Evolutionary conservation across 2,797 vertebrate species (phyloP).

Genomic region (Sandelia bainsii): DNA sequence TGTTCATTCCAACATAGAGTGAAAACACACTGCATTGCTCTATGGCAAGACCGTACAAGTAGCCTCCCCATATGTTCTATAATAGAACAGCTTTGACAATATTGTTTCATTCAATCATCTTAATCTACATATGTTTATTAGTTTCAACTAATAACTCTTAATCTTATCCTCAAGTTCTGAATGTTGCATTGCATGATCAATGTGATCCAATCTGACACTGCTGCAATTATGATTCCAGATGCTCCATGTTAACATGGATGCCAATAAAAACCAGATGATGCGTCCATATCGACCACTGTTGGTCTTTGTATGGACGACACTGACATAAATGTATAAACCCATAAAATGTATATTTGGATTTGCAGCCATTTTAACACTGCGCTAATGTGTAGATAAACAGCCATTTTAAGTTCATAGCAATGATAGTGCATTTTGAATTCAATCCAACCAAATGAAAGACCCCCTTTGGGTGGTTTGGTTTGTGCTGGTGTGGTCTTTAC

Average conservation of each 20-base stretch:
- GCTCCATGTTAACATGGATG: constrained; percentile 37
- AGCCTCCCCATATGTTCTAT: neutral
- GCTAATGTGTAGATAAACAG: constrained; percentile 68
- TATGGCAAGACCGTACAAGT: constrained; percentile 64
- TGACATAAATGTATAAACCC: constrained; percentile 67
- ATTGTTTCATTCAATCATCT: neutral
- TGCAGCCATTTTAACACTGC: constrained; percentile 73
- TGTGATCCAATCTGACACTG: constrained; percentile 29
- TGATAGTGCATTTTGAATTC: constrained; percentile 64
- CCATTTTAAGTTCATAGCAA: constrained; percentile 76
- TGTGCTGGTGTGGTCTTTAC: constrained; percentile 71
- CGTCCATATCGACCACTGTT: constrained; percentile 34
- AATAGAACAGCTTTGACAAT: constrained; percentile 18
- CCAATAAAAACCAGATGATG: constrained; percentile 27
- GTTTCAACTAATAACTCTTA: neutral
- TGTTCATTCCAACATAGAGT: constrained; percentile 59
- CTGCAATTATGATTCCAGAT: constrained; percentile 47
- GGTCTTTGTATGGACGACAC: constrained; percentile 52
- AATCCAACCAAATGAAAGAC: constrained; percentile 68
- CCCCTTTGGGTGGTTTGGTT: constrained; percentile 57
- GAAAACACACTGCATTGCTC: constrained; percentile 72
- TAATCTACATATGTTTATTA: neutral
- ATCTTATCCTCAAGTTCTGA: neutral
- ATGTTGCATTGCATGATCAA: constrained; percentile 42
- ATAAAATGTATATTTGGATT: constrained; percentile 51